Evolutionary conservation across 2,113 vertebrate species (phyloP), one percentile per base, ranked within the genome.

Genomic region (Scolopax mira): DNA sequence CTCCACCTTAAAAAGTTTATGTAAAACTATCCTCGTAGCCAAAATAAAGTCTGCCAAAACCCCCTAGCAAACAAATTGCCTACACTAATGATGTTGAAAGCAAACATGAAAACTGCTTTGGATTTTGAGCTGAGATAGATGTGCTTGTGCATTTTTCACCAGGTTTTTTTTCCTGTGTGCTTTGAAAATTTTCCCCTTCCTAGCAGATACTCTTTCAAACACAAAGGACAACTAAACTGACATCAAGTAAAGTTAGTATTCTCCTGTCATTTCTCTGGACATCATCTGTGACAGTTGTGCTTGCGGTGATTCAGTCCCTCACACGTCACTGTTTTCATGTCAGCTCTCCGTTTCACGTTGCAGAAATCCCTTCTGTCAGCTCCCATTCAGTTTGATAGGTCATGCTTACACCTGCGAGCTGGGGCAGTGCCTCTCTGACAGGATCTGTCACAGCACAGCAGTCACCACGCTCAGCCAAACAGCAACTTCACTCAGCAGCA

Each of bases 291-390:
- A 98, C 97, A 98, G 97, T 69, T 96, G 94, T 5, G 95, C 95
- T 97, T 17, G 95, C 79, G 85, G 91, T 96, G 81, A 71, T 97
- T 97, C 84, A 39, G 21, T 95, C 82, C 82, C 95, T 95, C 94
- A 97, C 96, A 97, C 92, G 97, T 98, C 97, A 97, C 93, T 61
- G 66, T 96, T 97, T 95, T 69, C 94, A 70, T 97, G 97, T 96
- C 97, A 97, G 96, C 90, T 97, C 96, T 88, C 95, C 5, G 9
- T 96, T 95, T 96, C 94, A 85, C 41, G 60, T 86, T 55, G 86
- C 85, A 96, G 92, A 96, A 96, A 98, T 98, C 95, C 94, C 89
- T 96, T 94, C 93, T 98, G 98, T 98, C 98, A 98, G 93, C 89
- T 98, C 84, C 93, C 94, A 97, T 98, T 98, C 96, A 97, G 96